A percentile compares a stretch with the other conserved stretches of the same genome.
Conservation (phyloP, 2,888 invertebrate species). For the Papilio gigon region DNA sequence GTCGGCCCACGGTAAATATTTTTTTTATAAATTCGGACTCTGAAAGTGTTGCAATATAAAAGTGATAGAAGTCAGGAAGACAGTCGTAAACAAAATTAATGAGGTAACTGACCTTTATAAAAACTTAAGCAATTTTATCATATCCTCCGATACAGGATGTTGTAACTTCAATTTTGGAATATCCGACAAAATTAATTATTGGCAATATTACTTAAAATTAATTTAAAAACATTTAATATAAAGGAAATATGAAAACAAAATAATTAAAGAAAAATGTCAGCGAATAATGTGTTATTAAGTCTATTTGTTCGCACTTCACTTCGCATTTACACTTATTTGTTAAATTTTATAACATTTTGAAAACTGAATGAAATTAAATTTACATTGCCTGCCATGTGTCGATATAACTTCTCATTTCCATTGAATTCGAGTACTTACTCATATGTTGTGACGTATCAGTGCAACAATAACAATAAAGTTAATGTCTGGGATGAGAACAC, state of each 20-base stretch:
- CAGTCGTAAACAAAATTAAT: background rate
- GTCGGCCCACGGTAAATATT: no score
- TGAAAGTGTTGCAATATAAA: background rate
- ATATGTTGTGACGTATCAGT: background rate
- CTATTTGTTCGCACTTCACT: no score
- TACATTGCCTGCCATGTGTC: no score
- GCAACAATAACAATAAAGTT: slow-evolving; percentile 21
- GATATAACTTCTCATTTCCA: no score
- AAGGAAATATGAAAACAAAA: background rate
- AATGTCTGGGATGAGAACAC: background rate
- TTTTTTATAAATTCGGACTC: background rate
- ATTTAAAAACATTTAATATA: background rate
- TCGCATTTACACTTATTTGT: no score
- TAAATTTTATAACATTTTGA: no score
- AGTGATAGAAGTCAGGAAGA: background rate
- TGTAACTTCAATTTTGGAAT: background rate
- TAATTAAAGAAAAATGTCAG: background rate
- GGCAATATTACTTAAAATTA: background rate
- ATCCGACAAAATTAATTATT: background rate
- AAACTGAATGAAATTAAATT: no score
- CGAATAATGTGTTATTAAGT: no score
- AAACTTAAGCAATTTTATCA: background rate
- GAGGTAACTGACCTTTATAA: background rate
- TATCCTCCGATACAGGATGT: background rate
- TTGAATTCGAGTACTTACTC: background rate